These are phyloP conservation scores for Aphelenchoides fujianensis DNA, from an alignment of 1,140 invertebrate species.

Conservation along the genomic window DNA sequence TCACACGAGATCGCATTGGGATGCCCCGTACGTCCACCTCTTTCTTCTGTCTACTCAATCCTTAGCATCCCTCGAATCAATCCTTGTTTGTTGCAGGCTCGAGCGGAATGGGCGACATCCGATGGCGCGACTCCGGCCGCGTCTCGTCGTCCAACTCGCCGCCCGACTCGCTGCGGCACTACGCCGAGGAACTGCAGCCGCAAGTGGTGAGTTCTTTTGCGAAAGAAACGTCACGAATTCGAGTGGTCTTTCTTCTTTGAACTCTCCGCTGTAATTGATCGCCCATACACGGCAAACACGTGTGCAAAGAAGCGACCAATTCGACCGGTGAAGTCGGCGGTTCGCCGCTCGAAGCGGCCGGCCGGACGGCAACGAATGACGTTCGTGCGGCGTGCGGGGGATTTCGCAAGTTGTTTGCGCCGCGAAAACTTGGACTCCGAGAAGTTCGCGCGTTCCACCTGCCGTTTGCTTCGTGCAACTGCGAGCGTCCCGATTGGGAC, in stretches of 20 bases:
- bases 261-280: too few relatives aligned
- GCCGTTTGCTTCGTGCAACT: too few relatives aligned
- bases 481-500: too few relatives aligned
- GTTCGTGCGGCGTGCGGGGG: background rate
- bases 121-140: constrained; percentile 17
- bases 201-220: constrained; percentile 14
- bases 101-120: constrained; percentile 27
- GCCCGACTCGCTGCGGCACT: background rate
- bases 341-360: too few relatives aligned
- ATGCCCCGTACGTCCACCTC: too few relatives aligned
- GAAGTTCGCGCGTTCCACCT: too few relatives aligned
- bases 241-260: background rate
- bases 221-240: too few relatives aligned
- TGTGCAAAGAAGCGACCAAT: too few relatives aligned
- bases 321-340: too few relatives aligned
- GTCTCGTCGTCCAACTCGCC: constrained; percentile 11
- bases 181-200: constrained; percentile 6
- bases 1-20: too few relatives aligned
- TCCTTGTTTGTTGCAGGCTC: constrained; percentile 15
- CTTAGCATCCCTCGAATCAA: background rate
- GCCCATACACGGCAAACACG: too few relatives aligned
- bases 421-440: background rate
- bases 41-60: background rate
- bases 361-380: too few relatives aligned
- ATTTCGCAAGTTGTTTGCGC: background rate